Base-by-base conservation (phyloP, 2,797 vertebrate species). In the Numenius phaeopus region DNA sequence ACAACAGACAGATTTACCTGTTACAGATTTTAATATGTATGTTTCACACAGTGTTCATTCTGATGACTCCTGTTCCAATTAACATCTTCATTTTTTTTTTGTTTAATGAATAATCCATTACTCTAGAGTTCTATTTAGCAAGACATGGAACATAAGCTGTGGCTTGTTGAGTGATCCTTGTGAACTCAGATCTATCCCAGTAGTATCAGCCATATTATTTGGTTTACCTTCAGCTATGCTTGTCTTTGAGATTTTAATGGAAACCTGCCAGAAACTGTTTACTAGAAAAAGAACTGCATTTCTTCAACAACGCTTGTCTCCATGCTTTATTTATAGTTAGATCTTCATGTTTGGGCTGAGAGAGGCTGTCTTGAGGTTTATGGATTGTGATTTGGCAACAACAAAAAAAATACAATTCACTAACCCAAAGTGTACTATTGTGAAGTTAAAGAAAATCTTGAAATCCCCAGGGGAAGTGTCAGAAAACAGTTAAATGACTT, bases 71-170 rank as follows among this genome's bases (percentile, higher is more conserved):
- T 34, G 3, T 87, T 81, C 46, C 18, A 80, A 72, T 87, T 89
- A 92, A 71, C 7, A 9, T 64, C 2, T 21, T 89, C 5, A 7
- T 18, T 30, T n/a, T 23, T 58, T 52, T 32, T 58, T 54, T 34
- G 11, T 64, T 94, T 70, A 62, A 73, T 67, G 42, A 94, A 85
- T 93, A 83, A 89, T 85, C 59, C 44, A 32, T 87, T 89, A 59
- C 71, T 91, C 82, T n/a, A 7, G 47, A 70, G 67, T 42, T 89
- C 62, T 87, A 24, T 46, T 83, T 77, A 83, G 52, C 55, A 91
- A 71, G 82, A 62, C 30, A 50, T 4, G 50, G 67, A 69, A 22
- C 19, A 40, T 44, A 69, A 83, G 14, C 27, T 85, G 50, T 47
- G 13, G 10, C 49, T 94, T 67, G 14, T 34, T 55, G 64, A 80